Base-by-base conservation (phyloP, 2,113 vertebrate genomes). In the Panthera tigris region DNA sequence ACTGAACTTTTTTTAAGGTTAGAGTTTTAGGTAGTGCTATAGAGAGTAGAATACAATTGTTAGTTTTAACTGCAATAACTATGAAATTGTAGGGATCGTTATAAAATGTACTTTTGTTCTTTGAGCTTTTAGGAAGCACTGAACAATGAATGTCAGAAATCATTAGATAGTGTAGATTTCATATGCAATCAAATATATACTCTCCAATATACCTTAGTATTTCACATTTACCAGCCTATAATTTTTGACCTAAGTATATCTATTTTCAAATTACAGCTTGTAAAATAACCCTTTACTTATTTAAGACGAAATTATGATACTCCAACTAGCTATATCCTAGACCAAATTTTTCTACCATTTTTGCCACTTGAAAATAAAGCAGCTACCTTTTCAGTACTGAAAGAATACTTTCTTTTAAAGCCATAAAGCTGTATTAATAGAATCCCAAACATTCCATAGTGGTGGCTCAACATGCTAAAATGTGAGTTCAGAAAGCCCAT, bases 391-490 rank as follows among this genome's bases (percentile, higher is more conserved):
- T 80, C 63, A 52, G 79, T 57, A 14, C 83, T 91, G 96, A 97
- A 98, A 97, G 97, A 98, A 97, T 90, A 85, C 95, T 95, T 98
- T 98, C 91, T 98, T 98, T 95, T 97, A 84, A 97, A 94, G 68
- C 83, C 96, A 82, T 82, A 45, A 97, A 98, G 89, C 66, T 97
- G 50, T 98, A 98, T 99, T 98, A 98, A 98, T 98, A 98, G 98
- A 98, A 98, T 97, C 98, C 98, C 97, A 97, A 97, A 95, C 98
- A 98, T 99, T 99, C 98, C 98, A 97, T 98, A 93, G 98, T 98
- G 97, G 98, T 98, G 96, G 96, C 98, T 98, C 98, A 98, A 96
- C 93, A 93, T 31, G 94, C 94, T 98, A 94, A 97, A 94, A 98
- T 96, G 95, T 33, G 76, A 98, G 97, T 98, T 97, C 95, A 98